phyloP scores from a whole-genome alignment of 2,113 vertebrate genomes.

The Tenrec ecaudatus region DNA sequence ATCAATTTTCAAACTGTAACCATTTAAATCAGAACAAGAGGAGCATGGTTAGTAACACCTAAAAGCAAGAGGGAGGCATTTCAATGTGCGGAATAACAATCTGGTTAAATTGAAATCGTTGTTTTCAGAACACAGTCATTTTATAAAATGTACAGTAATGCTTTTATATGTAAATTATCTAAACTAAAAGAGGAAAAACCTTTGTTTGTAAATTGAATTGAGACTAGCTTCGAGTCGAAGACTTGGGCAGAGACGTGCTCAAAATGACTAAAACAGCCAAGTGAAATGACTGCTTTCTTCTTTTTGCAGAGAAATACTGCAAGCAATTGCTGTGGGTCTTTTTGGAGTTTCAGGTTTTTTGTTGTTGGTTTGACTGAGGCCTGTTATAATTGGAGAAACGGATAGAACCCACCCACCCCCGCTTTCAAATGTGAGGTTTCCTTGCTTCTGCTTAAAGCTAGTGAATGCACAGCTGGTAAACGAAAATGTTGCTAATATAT shows the following conservation, averaged over 20 bases:
- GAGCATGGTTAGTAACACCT: slow-evolving; percentile 78
- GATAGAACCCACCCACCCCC: slow-evolving; percentile 37
- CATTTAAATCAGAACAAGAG: slow-evolving; percentile 84
- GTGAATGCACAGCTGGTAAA: slow-evolving; percentile 64
- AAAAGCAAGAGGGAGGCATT: slow-evolving; percentile 74
- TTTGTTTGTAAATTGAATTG: slow-evolving; percentile 88
- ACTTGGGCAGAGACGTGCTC: slow-evolving; percentile 83
- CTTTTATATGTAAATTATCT: slow-evolving; percentile 90
- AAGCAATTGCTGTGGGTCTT: slow-evolving; percentile 59
- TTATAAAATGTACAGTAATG: slow-evolving; percentile 86
- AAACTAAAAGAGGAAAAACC: slow-evolving; percentile 82
- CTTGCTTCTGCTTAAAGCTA: slow-evolving; percentile 44
- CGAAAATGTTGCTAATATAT: slow-evolving; percentile 54
- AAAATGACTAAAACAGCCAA: slow-evolving; percentile 84
- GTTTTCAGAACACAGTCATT: slow-evolving; percentile 86
- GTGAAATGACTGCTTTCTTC: slow-evolving; percentile 38
- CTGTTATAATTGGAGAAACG: slow-evolving; percentile 62
- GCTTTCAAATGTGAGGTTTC: slow-evolving; percentile 61
- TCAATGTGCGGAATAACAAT: slow-evolving; percentile 81
- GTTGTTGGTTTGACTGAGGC: slow-evolving; percentile 53
- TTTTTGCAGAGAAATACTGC: slow-evolving; percentile 51
- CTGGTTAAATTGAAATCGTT: slow-evolving; percentile 86
- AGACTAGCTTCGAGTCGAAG: slow-evolving; percentile 84
- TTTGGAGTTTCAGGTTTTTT: background rate
- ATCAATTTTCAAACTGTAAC: slow-evolving; percentile 79